Conservation (phyloP, 2,113 vertebrate species). For the Nothoprocta pentlandii region DNA sequence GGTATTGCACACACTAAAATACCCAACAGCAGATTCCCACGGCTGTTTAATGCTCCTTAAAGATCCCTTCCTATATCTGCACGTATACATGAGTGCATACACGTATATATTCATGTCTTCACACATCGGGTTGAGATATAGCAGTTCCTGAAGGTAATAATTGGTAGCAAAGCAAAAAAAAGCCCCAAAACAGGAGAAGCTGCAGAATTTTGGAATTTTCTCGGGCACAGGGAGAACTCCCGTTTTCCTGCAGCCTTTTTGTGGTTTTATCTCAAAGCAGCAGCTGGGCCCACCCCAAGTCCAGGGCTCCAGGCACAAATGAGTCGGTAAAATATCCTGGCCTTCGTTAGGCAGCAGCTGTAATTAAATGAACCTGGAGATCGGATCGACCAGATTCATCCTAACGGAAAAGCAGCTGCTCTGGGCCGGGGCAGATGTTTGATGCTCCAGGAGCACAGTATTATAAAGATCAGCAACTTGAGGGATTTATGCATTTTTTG, state of each 20-base stretch:
- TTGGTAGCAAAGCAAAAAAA: too few species aligned
- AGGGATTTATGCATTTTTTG: background rate
- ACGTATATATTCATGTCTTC: fast-evolving
- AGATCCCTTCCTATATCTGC: fast-evolving
- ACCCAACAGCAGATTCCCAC: fast-evolving
- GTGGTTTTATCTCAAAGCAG: background rate
- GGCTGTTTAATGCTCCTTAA: too few species aligned
- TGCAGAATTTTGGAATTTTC: background rate
- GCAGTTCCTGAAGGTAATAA: fast-evolving
- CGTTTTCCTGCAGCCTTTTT: fast-evolving
- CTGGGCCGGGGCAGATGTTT: background rate
- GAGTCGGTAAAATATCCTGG: background rate
- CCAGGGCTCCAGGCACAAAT: background rate
- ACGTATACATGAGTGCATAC: fast-evolving
- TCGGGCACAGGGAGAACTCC: background rate
- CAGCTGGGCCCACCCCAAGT: background rate
- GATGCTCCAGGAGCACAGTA: background rate
- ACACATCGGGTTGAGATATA: fast-evolving
- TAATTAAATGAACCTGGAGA: background rate
- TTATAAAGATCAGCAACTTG: background rate
- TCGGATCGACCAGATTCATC: background rate
- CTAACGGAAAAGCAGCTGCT: background rate
- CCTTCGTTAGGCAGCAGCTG: background rate
- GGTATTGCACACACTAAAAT: fast-evolving
- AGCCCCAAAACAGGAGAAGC: too few species aligned